A percentile compares a stretch with the other conserved stretches of the same genome.
These are phyloP conservation scores for Ailuropoda melanoleuca DNA, from an alignment of 2,113 vertebrate species.

Conservation along the genomic window DNA sequence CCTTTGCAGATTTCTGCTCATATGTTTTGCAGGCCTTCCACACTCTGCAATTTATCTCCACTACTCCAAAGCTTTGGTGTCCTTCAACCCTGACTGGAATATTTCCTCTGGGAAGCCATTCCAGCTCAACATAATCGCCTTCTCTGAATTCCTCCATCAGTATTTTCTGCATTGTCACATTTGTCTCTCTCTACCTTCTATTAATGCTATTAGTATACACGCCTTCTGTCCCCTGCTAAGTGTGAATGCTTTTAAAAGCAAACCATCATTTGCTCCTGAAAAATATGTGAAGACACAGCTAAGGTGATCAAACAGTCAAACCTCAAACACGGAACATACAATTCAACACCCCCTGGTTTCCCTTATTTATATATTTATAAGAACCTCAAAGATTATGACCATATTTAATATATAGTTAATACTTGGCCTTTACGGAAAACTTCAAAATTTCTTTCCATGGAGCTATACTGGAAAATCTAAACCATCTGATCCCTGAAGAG, in stretches of 20 bases:
- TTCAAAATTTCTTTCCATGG: neutral
- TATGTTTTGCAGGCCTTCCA: neutral
- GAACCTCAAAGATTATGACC: neutral
- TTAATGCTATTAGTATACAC: accelerated
- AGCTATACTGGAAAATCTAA: conserved; percentile 1
- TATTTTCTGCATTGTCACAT: neutral
- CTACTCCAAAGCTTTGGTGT: neutral
- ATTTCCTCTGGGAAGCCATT: neutral
- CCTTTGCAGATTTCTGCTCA: neutral
- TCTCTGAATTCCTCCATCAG: neutral
- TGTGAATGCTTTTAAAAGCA: neutral
- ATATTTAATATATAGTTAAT: neutral
- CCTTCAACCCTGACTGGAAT: neutral
- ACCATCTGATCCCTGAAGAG: neutral
- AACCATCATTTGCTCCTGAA: neutral
- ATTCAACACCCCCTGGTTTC: neutral
- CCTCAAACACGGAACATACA: neutral
- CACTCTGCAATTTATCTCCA: neutral
- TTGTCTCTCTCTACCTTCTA: neutral
- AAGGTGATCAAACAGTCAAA: neutral
- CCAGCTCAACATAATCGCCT: neutral
- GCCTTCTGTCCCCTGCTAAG: neutral
- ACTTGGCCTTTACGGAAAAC: neutral
- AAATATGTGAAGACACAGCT: neutral
- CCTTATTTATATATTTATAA: neutral